Evolutionary conservation across 2,888 invertebrate species (phyloP).

Genomic region (Clunio marinus): DNA sequence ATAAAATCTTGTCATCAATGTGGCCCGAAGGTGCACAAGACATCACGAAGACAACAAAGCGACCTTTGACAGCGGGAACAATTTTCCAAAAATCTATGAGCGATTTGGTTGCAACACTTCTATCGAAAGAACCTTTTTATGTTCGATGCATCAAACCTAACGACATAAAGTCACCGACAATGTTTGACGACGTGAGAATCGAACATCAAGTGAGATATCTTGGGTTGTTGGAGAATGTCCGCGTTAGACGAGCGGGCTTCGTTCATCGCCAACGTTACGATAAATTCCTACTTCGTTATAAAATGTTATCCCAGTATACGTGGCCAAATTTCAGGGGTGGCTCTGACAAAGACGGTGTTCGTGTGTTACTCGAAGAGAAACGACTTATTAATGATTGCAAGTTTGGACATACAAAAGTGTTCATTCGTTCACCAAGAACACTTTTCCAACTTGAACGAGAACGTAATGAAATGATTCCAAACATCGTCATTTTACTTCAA

Average conservation of each 20-base stretch:
- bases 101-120: conserved; percentile 79
- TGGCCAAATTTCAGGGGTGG: conserved; percentile 93
- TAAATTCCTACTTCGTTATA: conserved; percentile 90
- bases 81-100: conserved; percentile 94
- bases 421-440: conserved; percentile 70
- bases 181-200: conserved; percentile 76
- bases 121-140: conserved; percentile 93
- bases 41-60: conserved; percentile 86
- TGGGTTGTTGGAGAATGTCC: conserved; percentile 90
- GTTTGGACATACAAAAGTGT: conserved; percentile 85
- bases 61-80: conserved; percentile 90
- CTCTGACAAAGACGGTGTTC: conserved; percentile 74
- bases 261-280: conserved; percentile 93
- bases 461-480: conserved; percentile 81
- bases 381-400: conserved; percentile 78
- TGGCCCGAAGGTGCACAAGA: conserved; percentile 96
- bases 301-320: conserved; percentile 91
- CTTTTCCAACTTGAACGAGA: conserved; percentile 84
- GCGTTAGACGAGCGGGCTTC: conserved; percentile 94
- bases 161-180: conserved; percentile 80
- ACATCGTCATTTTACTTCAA: conserved; percentile 88
- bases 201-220: conserved; percentile 62
- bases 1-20: conserved; percentile 75
- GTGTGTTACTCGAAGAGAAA: conserved; percentile 76
- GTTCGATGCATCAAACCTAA: conserved; percentile 97